A percentile compares a stretch with the other conserved stretches of the same genome.
phyloP scores from a whole-genome alignment of 2,113 vertebrate species.

The Eudyptes chrysolophus region DNA sequence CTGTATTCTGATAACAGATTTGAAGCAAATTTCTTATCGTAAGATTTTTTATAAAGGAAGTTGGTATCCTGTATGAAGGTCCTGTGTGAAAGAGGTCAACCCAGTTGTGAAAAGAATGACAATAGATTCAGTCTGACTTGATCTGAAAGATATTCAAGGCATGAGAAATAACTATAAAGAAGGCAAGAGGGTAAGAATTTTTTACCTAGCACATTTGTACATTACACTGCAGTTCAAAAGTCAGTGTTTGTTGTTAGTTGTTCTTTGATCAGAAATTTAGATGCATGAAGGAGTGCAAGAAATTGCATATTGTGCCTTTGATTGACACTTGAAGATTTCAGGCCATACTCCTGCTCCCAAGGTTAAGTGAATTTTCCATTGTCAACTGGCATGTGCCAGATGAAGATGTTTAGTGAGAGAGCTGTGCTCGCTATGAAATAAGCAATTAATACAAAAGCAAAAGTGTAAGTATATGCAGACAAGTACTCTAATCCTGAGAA shows the following conservation, averaged over 20 bases:
- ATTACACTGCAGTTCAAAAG: background rate
- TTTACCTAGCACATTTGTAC: background rate
- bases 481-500: background rate
- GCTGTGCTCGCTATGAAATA: background rate
- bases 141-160: background rate
- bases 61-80: background rate
- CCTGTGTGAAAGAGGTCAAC: background rate
- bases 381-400: background rate
- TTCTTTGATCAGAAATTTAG: background rate
- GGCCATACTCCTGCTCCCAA: background rate
- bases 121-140: background rate
- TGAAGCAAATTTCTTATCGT: background rate
- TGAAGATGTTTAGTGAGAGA: background rate
- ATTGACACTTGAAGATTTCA: constrained; percentile 5
- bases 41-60: background rate
- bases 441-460: constrained; percentile 20
- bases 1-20: background rate
- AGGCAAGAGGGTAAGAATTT: background rate
- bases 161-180: background rate
- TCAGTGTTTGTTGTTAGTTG: background rate
- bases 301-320: background rate
- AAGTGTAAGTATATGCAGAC: background rate
- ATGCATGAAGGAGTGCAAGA: background rate
- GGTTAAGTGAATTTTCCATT: constrained; percentile 1
- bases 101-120: background rate